Evolutionary conservation across 2,888 invertebrate genomes (phyloP).

Genomic region (Dynastes hyllus): DNA sequence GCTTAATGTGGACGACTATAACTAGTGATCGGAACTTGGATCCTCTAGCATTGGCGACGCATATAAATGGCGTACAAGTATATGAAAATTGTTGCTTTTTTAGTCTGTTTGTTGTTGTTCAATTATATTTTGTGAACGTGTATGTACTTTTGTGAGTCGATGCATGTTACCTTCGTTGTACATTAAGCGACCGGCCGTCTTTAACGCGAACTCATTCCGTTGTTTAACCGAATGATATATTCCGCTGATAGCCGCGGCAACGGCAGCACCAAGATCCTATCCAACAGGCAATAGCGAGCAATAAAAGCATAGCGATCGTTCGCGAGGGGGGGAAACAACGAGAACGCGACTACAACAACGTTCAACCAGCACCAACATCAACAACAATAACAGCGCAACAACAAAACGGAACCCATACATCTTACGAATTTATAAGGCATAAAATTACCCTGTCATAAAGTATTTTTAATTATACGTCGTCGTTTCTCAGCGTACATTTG

Average conservation of each 20-base stretch:
- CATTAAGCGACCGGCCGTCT: neutral
- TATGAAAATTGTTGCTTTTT: no score
- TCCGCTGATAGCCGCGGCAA: slow-evolving; percentile 18
- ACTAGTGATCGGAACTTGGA: no score
- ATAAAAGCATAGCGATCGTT: slow-evolving; percentile 8
- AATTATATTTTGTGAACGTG: no score
- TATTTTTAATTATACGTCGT: slow-evolving; percentile 50
- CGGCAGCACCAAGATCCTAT: slow-evolving; percentile 15
- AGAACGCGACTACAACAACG: neutral
- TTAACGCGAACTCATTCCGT: slow-evolving; percentile 24
- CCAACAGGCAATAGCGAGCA: neutral
- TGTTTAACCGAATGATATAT: slow-evolving; percentile 33
- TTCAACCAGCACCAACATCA: neutral
- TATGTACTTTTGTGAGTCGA: no score
- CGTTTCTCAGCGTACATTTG: slow-evolving; percentile 29
- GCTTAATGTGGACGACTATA: no score
- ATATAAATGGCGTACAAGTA: no score
- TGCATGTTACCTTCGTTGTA: no score
- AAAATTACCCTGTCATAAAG: slow-evolving; percentile 50
- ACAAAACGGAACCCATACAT: slow-evolving; percentile 49
- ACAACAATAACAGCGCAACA: slow-evolving; percentile 28
- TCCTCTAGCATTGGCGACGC: no score
- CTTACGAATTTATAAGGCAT: slow-evolving; percentile 51
- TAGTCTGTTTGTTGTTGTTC: no score
- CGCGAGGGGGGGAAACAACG: neutral